These are phyloP conservation scores for Caerostris extrusa DNA, from an alignment of 1,140 invertebrate genomes.

Conservation along the genomic window DNA sequence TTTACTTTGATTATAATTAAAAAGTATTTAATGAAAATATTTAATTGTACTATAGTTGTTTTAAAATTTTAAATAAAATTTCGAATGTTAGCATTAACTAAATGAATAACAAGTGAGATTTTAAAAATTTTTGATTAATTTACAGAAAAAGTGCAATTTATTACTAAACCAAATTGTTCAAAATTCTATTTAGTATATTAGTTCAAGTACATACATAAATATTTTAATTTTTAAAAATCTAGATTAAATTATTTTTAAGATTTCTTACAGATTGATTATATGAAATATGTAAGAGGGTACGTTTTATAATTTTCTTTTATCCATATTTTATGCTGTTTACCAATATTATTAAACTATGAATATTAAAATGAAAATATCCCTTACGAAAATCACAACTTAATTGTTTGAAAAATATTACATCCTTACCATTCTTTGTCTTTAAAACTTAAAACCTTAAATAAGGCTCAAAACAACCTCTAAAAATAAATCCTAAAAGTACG, in stretches of 20 bases:
- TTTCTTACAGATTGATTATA: background rate
- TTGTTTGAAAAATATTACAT: background rate
- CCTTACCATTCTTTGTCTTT: background rate
- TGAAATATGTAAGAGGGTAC: background rate
- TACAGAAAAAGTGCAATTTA: too few relatives aligned
- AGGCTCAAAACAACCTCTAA: background rate
- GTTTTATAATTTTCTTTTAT: background rate
- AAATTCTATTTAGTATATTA: background rate
- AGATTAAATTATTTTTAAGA: background rate
- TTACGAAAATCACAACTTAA: background rate
- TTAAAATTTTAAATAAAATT: too few relatives aligned
- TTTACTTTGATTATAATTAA: too few relatives aligned
- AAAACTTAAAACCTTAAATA: background rate
- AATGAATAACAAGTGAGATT: too few relatives aligned
- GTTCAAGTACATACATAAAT: background rate
- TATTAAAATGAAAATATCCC: background rate
- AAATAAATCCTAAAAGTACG: background rate
- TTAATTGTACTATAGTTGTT: too few relatives aligned
- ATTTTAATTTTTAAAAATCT: background rate
- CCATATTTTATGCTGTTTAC: background rate
- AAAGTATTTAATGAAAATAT: too few relatives aligned
- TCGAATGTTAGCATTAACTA: too few relatives aligned
- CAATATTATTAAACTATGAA: background rate
- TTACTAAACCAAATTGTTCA: too few relatives aligned
- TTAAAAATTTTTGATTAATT: too few relatives aligned